phyloP scores from a whole-genome alignment of 2,113 vertebrate species.

The Rhodinocichla rosea region DNA sequence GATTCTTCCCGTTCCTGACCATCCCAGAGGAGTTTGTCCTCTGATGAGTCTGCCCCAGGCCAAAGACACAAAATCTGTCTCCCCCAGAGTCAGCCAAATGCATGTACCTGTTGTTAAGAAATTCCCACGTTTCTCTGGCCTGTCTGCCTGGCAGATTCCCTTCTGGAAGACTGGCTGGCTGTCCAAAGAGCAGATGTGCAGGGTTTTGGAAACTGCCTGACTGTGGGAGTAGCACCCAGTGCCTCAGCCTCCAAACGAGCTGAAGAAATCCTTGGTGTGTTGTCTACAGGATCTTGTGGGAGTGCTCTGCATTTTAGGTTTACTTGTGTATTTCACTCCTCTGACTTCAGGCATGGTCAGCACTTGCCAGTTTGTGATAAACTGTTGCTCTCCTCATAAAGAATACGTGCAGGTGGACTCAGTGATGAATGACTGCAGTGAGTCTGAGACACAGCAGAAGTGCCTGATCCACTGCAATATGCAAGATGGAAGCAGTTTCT shows the following conservation, averaged over 20 bases:
- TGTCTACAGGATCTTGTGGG: background rate
- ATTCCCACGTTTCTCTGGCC: background rate
- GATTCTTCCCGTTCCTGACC: background rate
- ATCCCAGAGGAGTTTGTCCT: background rate
- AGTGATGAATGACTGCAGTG: background rate
- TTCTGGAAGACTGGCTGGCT: background rate
- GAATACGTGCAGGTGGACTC: fast-evolving
- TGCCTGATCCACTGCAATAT: background rate
- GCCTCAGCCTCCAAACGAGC: background rate
- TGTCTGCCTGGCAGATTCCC: background rate
- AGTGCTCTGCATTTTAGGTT: background rate
- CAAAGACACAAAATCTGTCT: background rate
- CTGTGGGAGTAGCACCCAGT: background rate
- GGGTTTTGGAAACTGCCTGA: background rate
- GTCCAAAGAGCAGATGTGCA: background rate
- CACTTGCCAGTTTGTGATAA: background rate
- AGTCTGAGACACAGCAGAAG: background rate
- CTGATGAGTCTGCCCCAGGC: background rate
- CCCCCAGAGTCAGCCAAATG: background rate
- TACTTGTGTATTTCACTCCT: background rate
- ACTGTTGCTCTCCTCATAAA: background rate
- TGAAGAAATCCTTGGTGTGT: background rate
- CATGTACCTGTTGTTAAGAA: background rate
- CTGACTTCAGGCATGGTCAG: background rate
- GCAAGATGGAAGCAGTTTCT: background rate